Base-by-base conservation (phyloP, 2,888 invertebrate genomes). In the Synergus japonicus region DNA sequence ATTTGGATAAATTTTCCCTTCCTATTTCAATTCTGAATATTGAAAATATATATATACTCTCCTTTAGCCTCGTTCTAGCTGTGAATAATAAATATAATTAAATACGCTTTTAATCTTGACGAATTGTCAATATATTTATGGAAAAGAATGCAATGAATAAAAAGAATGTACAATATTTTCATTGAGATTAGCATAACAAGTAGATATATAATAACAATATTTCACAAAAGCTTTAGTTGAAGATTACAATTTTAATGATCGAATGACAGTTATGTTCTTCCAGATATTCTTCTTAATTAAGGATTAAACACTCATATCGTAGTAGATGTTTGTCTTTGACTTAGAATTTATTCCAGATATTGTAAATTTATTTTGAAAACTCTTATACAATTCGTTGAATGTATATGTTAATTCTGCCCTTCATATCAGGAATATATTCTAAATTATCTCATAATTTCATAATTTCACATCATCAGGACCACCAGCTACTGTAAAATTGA, bases 141-240 rank as follows among this genome's bases (percentile, higher is more conserved):
- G 22, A 63, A 12, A 29, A 63, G 18, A 54, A 54, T 37, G 37
- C 37, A 63, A 63, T 63, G 37, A 22, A 63, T 18, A 22, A 63
- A 63, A 63, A 29, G 22, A 63, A 63, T 63, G 22, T 63, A 63
- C 60, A 63, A 63, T 63, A 63, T 63, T 63, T 29, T 63, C 60
- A 63, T 12, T 63, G 18, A 63, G 60, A 63, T 63, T 63, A 63
- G 60, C 60, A 22, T 63, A 63, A 63, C 60, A 63, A 63, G 60
- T 22, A 18, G 60, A 63, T 63, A 63, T 63, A 63, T 63, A 63
- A 63, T 63, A 63, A 63, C 60, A 63, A 63, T 22, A 63, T 63
- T 63, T 63, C 22, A 63, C 60, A 22, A 63, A 63, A 63, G 60
- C 60, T 63, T 63, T 60, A 63, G 22, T 63, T 12, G 60, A 63